A percentile compares a stretch with the other conserved stretches of the same genome.
These are phyloP conservation scores for Drosophila pandora DNA, from an alignment of 1,140 invertebrate species.

Conservation along the genomic window DNA sequence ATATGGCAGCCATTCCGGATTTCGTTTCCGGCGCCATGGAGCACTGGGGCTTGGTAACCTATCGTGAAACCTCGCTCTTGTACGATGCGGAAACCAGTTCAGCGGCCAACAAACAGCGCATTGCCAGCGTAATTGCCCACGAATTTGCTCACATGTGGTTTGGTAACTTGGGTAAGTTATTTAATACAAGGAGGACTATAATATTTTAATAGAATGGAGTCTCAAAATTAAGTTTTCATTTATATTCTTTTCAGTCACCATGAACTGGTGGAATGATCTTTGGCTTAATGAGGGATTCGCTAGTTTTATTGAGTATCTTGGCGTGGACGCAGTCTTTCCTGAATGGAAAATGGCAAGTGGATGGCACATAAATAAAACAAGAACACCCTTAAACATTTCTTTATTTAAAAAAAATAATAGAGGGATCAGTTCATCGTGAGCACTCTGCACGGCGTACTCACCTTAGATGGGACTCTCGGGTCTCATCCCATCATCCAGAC, in stretches of 20 bases:
- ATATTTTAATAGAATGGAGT: background rate
- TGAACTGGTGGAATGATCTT: conserved; percentile 96
- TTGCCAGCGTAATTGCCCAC: conserved; percentile 94
- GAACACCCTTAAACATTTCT: conserved; percentile 15
- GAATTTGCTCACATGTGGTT: conserved; percentile 98
- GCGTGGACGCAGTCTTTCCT: conserved; percentile 88
- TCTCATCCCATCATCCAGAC: conserved; percentile 95
- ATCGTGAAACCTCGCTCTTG: conserved; percentile 92
- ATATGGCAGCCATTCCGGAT: conserved; percentile 97
- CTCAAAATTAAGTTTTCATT: background rate
- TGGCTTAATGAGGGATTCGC: conserved; percentile 98
- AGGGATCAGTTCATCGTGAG: conserved; percentile 90
- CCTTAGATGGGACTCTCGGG: conserved; percentile 91
- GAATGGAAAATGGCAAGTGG: conserved; percentile 92
- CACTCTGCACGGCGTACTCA: conserved; percentile 90
- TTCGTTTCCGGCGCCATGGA: conserved; percentile 98
- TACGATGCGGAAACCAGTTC: conserved; percentile 89
- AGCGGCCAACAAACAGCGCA: conserved; percentile 89
- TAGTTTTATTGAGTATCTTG: conserved; percentile 93
- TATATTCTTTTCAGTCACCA: conserved; percentile 87
- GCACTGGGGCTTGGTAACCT: conserved; percentile 95
- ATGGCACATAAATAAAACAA: conserved; percentile 5
- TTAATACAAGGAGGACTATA: background rate
- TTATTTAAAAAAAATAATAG: conserved; percentile 24
- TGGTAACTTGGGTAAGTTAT: conserved; percentile 87